Conservation (phyloP, 1,140 invertebrate species). For the Bombus cullumanus region DNA sequence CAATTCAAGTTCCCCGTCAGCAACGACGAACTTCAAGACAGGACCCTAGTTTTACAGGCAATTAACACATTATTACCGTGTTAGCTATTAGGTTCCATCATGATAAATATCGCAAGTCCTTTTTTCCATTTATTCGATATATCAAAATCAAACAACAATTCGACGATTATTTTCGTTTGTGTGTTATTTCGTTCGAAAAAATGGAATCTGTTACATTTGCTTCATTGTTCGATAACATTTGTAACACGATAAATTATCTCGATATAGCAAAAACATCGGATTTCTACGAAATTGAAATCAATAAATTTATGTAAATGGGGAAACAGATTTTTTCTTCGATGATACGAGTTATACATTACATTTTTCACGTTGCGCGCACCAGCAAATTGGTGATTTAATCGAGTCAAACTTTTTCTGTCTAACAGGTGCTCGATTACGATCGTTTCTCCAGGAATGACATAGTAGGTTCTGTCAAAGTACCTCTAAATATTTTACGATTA, state of each 20-base stretch:
- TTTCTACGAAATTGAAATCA: too few species aligned
- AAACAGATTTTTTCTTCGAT: too few species aligned
- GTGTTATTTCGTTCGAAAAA: too few species aligned
- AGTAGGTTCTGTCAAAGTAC: slow-evolving; percentile 89
- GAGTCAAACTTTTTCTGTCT: slow-evolving; percentile 12
- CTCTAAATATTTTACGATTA: slow-evolving; percentile 87
- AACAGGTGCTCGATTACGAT: slow-evolving; percentile 87
- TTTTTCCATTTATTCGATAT: not conserved
- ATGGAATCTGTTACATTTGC: too few species aligned
- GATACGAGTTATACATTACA: not conserved
- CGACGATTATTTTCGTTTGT: too few species aligned
- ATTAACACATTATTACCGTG: slow-evolving; percentile 5
- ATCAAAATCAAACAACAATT: too few species aligned
- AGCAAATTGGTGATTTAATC: not conserved
- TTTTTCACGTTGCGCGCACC: not conserved
- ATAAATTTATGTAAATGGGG: too few species aligned
- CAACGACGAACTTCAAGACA: slow-evolving; percentile 89
- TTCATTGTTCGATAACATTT: too few species aligned
- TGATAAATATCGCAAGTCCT: not conserved
- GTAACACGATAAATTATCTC: too few species aligned
- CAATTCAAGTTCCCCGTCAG: slow-evolving; percentile 94
- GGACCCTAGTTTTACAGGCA: slow-evolving; percentile 88
- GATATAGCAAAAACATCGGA: too few species aligned
- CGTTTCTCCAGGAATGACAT: slow-evolving; percentile 91
- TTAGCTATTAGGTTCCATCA: not conserved